A percentile compares a stretch with the other conserved stretches of the same genome.
These are phyloP conservation scores for Phorcus lineatus DNA, from an alignment of 2,888 invertebrate genomes.

Conservation along the genomic window DNA sequence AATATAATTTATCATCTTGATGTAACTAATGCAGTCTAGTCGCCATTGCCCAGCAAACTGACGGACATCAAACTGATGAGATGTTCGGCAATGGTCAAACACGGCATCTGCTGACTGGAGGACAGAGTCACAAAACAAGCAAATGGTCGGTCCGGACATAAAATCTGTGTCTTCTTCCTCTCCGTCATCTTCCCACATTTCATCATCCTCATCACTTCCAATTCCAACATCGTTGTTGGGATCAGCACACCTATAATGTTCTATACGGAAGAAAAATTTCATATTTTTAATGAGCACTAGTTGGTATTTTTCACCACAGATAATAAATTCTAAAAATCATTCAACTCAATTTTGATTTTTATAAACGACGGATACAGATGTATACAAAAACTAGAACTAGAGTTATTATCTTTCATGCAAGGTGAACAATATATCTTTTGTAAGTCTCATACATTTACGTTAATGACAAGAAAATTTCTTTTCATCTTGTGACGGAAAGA, in stretches of 20 bases:
- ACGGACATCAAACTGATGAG: conserved; percentile 58
- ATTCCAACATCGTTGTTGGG: conserved; percentile 43
- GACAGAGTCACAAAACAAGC: conserved; percentile 58
- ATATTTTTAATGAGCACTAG: too few species aligned
- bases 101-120: conserved; percentile 46
- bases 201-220: conserved; percentile 46
- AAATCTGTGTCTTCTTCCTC: conserved; percentile 46
- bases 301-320: too few species aligned
- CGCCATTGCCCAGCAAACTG: conserved; percentile 44
- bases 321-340: too few species aligned
- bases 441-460: too few species aligned
- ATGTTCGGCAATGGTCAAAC: conserved; percentile 51
- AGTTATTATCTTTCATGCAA: too few species aligned
- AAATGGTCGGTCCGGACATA: conserved; percentile 48
- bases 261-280: too few species aligned
- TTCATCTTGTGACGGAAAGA: too few species aligned
- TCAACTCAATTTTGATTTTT: too few species aligned
- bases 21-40: conserved; percentile 70
- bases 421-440: too few species aligned
- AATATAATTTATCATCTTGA: conserved; percentile 72
- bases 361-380: too few species aligned
- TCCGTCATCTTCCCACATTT: conserved; percentile 37
- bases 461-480: too few species aligned
- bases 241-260: background rate
- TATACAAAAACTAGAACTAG: too few species aligned